These are phyloP conservation scores for Lymantria monacha DNA, from an alignment of 2,888 invertebrate species.

Conservation along the genomic window DNA sequence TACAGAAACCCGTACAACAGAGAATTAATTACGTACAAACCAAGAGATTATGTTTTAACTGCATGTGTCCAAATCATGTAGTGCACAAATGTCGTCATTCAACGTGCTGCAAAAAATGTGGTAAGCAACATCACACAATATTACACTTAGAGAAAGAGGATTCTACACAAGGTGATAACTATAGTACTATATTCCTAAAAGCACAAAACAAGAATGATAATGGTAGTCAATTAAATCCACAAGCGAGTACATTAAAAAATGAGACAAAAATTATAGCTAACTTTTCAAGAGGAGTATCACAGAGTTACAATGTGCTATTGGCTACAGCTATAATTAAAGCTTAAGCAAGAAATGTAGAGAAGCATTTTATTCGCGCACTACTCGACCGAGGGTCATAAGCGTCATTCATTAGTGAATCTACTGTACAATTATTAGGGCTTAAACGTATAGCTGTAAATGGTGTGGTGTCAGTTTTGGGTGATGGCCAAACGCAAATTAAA, in stretches of 20 bases:
- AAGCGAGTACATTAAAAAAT: too few species aligned
- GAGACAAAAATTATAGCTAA: too few species aligned
- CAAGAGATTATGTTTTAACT: conserved; percentile 1
- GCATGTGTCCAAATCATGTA: conserved; percentile 1
- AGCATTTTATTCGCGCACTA: conserved; percentile 1
- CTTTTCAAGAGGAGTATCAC: too few species aligned
- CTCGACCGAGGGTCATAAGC: conserved; percentile 21
- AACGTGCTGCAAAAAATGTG: neutral
- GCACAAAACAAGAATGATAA: too few species aligned
- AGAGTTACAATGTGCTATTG: neutral
- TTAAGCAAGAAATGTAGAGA: neutral
- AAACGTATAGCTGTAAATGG: neutral
- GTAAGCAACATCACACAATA: conserved; percentile 1
- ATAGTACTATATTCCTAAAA: too few species aligned
- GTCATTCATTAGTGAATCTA: conserved; percentile 21
- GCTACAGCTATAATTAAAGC: neutral
- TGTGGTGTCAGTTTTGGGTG: neutral
- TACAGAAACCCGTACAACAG: neutral
- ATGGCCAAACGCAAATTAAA: neutral
- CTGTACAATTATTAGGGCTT: conserved; percentile 13
- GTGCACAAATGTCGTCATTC: conserved; percentile 1
- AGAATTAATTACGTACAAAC: neutral
- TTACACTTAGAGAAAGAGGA: neutral
- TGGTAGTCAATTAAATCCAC: too few species aligned
- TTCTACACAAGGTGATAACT: too few species aligned